Evolutionary conservation across 1,140 invertebrate genomes (phyloP), one percentile per base, ranked within the genome.

Genomic region (Leptopilina boulardi): DNA sequence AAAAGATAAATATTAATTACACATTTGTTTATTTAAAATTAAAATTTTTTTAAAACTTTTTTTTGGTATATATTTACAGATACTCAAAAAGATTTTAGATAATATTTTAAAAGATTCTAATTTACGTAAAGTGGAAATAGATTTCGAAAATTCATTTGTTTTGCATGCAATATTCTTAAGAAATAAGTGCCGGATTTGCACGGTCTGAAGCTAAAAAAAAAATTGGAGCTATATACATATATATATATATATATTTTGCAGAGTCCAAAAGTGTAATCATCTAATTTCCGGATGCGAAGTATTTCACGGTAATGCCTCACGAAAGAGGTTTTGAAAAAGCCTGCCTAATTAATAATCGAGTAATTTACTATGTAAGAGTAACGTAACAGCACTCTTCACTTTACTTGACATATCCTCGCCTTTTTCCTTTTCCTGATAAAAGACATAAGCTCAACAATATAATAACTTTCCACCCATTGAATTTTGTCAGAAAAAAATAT

Each of bases 261-360:
- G 23, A 66, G 59, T 13, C 23, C 59, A 66, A 13, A 26, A 59
- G 10, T 11, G 56, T 59, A 66, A 66, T 66, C 23, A 30, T 30
- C 59, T 66, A 66, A 66, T 66, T 66, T 66, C 56, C 21, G 56
- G 56, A 66, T 66, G 56, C 13, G 26, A 21, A 21, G 56, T 23
- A 66, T 66, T 66, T 66, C 59, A 66, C 59, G 59, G 21, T 30
- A 66, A 30, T 66, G 59, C 59, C 11, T 66, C 13, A 34, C 59
- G 59, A 66, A 66, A 66, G 59, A 66, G 59, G 59, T 66, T 66
- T 4, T 0, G 9, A 66, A 66, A 66, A 66, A 66, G 21, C 59
- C 59, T 66, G 23, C 23, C 59, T 66, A 66, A 66, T 66, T 66
- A 66, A 66, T 66, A 66, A 66, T 66, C 59, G 23, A 66, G 59